Conservation (phyloP, 2,113 vertebrate species). For the Amphiprion percula region DNA sequence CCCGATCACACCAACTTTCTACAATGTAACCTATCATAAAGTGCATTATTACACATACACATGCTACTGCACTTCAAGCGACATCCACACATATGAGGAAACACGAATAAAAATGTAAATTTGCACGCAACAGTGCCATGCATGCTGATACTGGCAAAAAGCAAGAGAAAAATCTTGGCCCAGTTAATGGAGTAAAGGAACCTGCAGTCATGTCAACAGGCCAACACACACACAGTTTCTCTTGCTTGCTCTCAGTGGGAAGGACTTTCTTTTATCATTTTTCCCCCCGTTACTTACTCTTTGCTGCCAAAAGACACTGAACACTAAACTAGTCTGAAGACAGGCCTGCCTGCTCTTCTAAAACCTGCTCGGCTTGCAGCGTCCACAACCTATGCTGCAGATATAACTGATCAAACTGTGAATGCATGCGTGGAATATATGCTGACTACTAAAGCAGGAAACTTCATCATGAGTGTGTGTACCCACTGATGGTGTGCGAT, state of each 20-base stretch:
- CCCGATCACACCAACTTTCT: constrained; percentile 25
- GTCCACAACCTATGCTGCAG: neutral
- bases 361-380: constrained; percentile 1
- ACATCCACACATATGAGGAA: neutral
- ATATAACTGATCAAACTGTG: constrained; percentile 7
- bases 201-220: constrained; percentile 49
- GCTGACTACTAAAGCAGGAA: constrained; percentile 47
- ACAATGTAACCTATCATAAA: constrained; percentile 44
- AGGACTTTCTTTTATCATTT: constrained; percentile 33
- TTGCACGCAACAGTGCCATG: constrained; percentile 20
- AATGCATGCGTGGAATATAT: neutral
- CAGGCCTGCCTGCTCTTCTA: neutral
- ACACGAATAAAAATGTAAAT: constrained; percentile 40
- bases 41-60: constrained; percentile 1
- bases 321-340: constrained; percentile 10
- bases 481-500: constrained; percentile 25
- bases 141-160: constrained; percentile 54
- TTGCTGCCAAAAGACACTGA: constrained; percentile 32
- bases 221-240: constrained; percentile 44
- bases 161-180: constrained; percentile 51
- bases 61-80: neutral
- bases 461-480: constrained; percentile 57
- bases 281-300: constrained; percentile 5
- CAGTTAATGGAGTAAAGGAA: constrained; percentile 36
- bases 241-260: constrained; percentile 11